Evolutionary conservation across 2,113 vertebrate genomes (phyloP), one percentile per base, ranked within the genome.

Genomic region (Macroglossus sobrinus): DNA sequence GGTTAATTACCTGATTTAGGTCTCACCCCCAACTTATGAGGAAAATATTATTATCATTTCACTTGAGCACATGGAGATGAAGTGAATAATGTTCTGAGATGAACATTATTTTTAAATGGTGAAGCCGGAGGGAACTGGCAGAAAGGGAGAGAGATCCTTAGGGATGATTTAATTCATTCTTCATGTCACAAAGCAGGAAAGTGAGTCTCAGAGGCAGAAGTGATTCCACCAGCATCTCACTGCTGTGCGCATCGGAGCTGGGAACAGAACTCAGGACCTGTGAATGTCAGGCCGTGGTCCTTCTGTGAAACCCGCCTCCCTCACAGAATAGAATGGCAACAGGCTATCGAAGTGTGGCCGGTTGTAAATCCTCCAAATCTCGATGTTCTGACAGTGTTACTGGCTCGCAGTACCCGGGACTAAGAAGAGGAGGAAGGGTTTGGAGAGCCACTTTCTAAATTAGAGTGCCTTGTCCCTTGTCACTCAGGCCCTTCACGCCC

Each of bases 101-200:
- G 33, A 69, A 57, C 69, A 64, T 53, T 57, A 13, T 66, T 38
- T 28, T 74, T 61, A 40, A 15, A 57, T 66, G 7, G 22, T 2
- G 22, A 55, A 76, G 12, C 22, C 15, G 22, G 66, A 94, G 89
- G 71, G 75, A 82, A 3, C 26, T 16, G 14, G 11, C 30, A 50
- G n/a, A 18, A 10, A 38, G 80, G 19, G 24, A 47, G 30, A 81
- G 64, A 84, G 68, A 43, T 72, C 2, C 2, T 72, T 89, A 89
- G 40, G 38, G 30, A 24, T 45, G 79, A 85, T 89, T 85, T 86
- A 57, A 74, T 75, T 89, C 47, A 75, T 28, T 57, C 30, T 26
- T 96, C 16, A 63, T 57, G 72, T 89, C 38, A 79, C 63, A 57
- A 26, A 89, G 47, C 43, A 75, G 50, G 63, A 82, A 72, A 93